Base-by-base conservation (phyloP, 1,140 invertebrate species). In the Cepaea nemoralis region DNA sequence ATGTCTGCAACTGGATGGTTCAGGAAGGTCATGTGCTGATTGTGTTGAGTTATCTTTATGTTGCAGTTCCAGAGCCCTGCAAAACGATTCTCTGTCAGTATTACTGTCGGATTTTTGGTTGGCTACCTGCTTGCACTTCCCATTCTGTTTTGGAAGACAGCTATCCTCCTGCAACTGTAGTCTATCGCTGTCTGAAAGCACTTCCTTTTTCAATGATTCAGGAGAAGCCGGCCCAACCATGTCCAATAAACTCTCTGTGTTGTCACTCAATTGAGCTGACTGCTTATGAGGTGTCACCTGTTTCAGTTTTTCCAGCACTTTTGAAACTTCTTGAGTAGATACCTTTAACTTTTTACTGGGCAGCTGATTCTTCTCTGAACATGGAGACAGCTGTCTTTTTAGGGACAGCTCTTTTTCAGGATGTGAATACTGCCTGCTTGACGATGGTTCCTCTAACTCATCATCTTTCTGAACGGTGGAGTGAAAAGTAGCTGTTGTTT, bases 51-150 rank as follows among this genome's bases (percentile, higher is more conserved):
- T 24, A n/a, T 70, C 69, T n/a, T 19, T 70, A n/a, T 70, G 69
- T 31, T 70, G 69, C 22, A 70, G 69, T 40, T 70, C 69, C 16
- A 70, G 37, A 70, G 69, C 69, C 22, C 40, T 37, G 69, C 40
- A 70, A n/a, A 70, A 70, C 3, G 69, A 70, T 14, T 70, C 69
- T n/a, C 69, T 2, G 37, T 70, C 69, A 22, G 27, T 31, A 27
- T 31, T 31, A 27, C 16, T 31, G 5, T 63, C 59, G 33, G 5
- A 12, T 31, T 3, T 31, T 27, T 22, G 16, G 27, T n/a, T 6
- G 5, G 55, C 22, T 2, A 31, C n/a, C 27, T 71, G 37, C 19
- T 24, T 27, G 24, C 69, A 71, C 24, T 39, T 39, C 6, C 69
- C 69, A 27, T 71, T 71, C 40, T 71, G 35, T 71, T 45, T 71